Evolutionary conservation across 2,797 vertebrate genomes (phyloP).

Genomic region (Streptopelia turtur): DNA sequence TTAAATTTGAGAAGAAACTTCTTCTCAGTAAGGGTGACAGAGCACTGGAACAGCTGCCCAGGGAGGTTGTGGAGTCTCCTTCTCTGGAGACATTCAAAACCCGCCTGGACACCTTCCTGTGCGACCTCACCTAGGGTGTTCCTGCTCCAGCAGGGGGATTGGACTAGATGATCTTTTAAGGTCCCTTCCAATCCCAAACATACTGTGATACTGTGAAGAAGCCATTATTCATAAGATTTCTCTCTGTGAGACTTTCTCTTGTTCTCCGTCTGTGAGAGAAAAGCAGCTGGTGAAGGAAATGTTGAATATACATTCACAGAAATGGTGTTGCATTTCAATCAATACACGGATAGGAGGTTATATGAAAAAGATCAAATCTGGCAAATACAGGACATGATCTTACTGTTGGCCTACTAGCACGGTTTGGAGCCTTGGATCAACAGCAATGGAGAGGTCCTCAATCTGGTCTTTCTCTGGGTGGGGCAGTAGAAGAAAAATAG

Average conservation of each 20-base stretch:
- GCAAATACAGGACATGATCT: background rate
- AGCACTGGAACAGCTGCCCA: no score
- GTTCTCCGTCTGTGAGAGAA: background rate
- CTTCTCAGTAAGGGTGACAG: no score
- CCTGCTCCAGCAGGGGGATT: no score
- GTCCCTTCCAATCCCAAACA: no score
- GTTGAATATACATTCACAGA: background rate
- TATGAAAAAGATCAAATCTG: background rate
- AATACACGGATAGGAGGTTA: background rate
- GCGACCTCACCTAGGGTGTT: no score
- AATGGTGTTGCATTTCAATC: background rate
- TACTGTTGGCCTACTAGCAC: background rate
- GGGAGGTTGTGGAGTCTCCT: no score
- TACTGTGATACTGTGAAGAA: no score
- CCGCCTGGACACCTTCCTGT: no score
- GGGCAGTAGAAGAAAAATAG: background rate
- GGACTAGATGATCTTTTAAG: no score
- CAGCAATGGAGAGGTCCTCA: background rate
- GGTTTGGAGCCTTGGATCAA: background rate
- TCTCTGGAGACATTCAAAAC: no score
- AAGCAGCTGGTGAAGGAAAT: background rate
- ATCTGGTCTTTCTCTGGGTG: background rate
- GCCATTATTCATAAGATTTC: background rate
- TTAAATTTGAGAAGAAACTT: no score
- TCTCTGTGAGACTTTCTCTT: background rate